Evolutionary conservation across 1,140 invertebrate species (phyloP).

Genomic region (Stegodyphus mimosarum): DNA sequence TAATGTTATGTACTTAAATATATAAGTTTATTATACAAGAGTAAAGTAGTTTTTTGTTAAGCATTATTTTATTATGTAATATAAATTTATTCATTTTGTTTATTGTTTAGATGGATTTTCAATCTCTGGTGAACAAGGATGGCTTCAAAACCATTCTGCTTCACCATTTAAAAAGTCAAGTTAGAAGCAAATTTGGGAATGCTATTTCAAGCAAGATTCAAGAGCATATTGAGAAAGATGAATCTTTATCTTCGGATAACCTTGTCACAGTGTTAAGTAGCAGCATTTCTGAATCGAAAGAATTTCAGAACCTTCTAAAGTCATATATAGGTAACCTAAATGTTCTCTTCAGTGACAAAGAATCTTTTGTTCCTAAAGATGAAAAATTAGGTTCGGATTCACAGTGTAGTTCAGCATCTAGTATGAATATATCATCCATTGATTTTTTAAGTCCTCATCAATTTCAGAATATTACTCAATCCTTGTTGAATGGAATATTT

Average conservation of each 20-base stretch:
- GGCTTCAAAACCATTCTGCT: conserved; percentile 31
- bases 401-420: conserved; percentile 43
- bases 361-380: conserved; percentile 22
- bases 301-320: conserved; percentile 7
- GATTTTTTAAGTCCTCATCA: conserved; percentile 50
- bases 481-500: conserved; percentile 9
- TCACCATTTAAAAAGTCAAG: conserved; percentile 35
- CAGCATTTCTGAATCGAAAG: conserved; percentile 24
- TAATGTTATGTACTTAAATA: too few species aligned
- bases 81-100: neutral
- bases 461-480: conserved; percentile 2
- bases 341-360: conserved; percentile 23
- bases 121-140: conserved; percentile 41
- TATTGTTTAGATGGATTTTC: conserved; percentile 47
- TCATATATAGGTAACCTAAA: conserved; percentile 11
- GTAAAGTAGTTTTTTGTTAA: too few species aligned
- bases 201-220: conserved; percentile 18
- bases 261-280: neutral
- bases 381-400: conserved; percentile 1
- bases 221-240: neutral
- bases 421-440: conserved; percentile 37
- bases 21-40: too few species aligned
- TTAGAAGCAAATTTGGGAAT: neutral
- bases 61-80: too few species aligned
- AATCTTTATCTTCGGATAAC: conserved; percentile 5